phyloP scores from a whole-genome alignment of 2,888 invertebrate species.

The Polia nebulosa region DNA sequence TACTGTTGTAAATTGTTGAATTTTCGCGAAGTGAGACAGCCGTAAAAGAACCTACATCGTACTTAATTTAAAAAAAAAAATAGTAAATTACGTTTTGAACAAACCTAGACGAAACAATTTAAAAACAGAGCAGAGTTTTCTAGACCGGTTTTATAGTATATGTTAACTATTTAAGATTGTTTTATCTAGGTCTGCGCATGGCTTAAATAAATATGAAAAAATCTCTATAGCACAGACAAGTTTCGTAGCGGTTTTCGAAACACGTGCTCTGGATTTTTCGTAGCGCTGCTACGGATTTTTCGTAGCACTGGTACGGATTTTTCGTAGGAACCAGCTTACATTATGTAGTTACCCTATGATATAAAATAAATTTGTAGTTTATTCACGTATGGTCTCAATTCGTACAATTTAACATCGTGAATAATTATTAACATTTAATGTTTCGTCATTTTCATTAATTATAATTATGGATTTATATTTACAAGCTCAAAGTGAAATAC shows the following conservation, averaged over 20 bases:
- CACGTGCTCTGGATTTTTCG: background rate
- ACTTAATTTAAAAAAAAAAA: background rate
- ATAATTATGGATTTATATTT: conserved; percentile 36
- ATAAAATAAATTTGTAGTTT: background rate
- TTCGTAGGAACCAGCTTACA: background rate
- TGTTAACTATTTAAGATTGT: background rate
- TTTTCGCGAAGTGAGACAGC: conserved; percentile 10
- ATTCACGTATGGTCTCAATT: conserved; percentile 6
- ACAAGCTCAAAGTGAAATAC: conserved; percentile 46
- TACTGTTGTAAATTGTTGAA: conserved; percentile 7
- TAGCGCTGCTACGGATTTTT: conserved; percentile 12
- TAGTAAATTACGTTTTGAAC: background rate
- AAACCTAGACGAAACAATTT: background rate
- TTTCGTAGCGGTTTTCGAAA: conserved; percentile 6
- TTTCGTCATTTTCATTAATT: conserved; percentile 18
- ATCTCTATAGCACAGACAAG: background rate
- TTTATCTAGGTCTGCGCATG: background rate
- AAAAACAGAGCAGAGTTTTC: background rate
- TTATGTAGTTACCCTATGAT: background rate
- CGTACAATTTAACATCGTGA: conserved; percentile 1
- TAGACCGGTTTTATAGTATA: background rate
- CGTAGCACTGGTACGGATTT: conserved; percentile 7
- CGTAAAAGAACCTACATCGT: background rate
- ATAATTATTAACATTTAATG: conserved; percentile 18
- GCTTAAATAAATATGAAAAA: background rate